A percentile compares a stretch with the other conserved stretches of the same genome.
These are phyloP conservation scores for Sinonovacula constricta DNA, from an alignment of 1,140 invertebrate species.

Conservation along the genomic window DNA sequence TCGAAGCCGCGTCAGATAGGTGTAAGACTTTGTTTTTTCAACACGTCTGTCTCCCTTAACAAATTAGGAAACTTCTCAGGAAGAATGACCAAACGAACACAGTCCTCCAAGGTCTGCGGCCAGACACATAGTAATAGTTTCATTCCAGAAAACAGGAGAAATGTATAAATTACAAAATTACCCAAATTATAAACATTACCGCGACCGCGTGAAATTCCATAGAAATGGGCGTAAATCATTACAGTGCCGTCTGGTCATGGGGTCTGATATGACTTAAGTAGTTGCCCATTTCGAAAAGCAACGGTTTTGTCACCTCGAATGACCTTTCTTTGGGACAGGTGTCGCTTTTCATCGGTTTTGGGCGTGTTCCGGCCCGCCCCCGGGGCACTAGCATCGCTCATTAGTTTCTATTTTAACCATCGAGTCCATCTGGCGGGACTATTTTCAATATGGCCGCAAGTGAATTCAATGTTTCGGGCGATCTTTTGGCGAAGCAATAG, in stretches of 20 bases:
- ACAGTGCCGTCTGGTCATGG: background rate
- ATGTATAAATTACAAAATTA: slow-evolving; percentile 35
- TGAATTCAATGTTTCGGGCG: background rate
- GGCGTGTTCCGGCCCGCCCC: slow-evolving; percentile 30
- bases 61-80: no score
- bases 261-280: background rate
- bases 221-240: slow-evolving; percentile 5
- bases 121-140: no score
- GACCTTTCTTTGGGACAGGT: slow-evolving; percentile 17
- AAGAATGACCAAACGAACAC: no score
- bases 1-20: slow-evolving; percentile 12
- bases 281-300: background rate
- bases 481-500: background rate
- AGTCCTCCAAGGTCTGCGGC: no score
- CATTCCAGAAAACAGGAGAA: no score
- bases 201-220: background rate
- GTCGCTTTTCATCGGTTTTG: slow-evolving; percentile 5
- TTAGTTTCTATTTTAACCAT: slow-evolving; percentile 41
- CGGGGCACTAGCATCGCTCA: slow-evolving; percentile 25
- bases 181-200: slow-evolving; percentile 22
- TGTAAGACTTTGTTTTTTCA: no score
- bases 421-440: slow-evolving; percentile 39
- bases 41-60: no score
- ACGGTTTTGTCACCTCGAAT: slow-evolving; percentile 22
- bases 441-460: slow-evolving; percentile 9